Base-by-base conservation (phyloP, 2,797 vertebrate species). In the Garrulus glandarius region DNA sequence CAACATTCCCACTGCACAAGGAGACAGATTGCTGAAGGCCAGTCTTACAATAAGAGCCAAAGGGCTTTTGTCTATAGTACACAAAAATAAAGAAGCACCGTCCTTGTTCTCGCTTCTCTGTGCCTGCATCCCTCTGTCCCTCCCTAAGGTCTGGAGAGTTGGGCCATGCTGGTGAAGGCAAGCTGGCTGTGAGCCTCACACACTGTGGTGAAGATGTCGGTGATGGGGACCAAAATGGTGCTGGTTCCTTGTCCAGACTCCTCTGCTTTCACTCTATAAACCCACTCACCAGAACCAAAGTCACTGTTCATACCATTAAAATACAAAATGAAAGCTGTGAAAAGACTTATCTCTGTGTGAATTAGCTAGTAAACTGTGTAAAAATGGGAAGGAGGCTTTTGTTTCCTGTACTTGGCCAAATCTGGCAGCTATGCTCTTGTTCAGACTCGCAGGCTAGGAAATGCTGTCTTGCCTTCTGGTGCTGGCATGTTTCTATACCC, bases 261-360 rank as follows among this genome's bases (percentile, higher is more conserved):
- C 67, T 91, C 74, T 18, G 3, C 79, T 80, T 95, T 84, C 84
- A 76, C 34, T 78, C n/a, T 78, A n/a, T 96, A 89, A 84, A 76
- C 32, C 37, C 36, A 55, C 53, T 70, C 21, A 68, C 60, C 8
- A 6, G 32, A 93, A 47, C 52, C 37, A 63, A 20, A 41, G 53
- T 79, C 39, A 49, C 10, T 5, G 5, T 88, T 92, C 64, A 50
- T 96, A 92, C 87, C 71, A 43, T 89, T 94, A 84, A 95, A 96
- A 96, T 91, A 52, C 88, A 93, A 94, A 97, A 94, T 55, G 65
- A 86, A 97, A 97, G 85, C 95, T 97, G 93, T 97, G 96, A 97
- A 87, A 92, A 95, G 70, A 87, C 34, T 80, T 86, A 81, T 76
- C 46, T 90, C 68, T 89, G 24, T 78, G 77, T 94, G 49, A 82